A percentile compares a stretch with the other conserved stretches of the same genome.
phyloP scores from a whole-genome alignment of 2,113 vertebrate genomes.

The Anguilla japonica region DNA sequence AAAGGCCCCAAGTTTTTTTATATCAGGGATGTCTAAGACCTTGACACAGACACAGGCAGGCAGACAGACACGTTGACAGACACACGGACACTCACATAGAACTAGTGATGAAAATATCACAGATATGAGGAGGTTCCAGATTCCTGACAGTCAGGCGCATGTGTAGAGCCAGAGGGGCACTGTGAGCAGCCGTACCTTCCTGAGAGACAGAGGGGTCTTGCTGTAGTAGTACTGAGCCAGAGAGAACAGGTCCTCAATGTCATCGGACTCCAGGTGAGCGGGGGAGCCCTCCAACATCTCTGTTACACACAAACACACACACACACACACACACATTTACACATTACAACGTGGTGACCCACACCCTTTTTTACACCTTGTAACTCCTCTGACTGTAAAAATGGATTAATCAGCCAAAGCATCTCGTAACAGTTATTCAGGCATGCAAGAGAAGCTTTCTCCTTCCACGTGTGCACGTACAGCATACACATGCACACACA shows the following conservation, averaged over 20 bases:
- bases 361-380: too few relatives aligned
- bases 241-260: slow-evolving; percentile 93
- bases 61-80: slow-evolving; percentile 2
- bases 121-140: neutral
- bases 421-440: too few relatives aligned
- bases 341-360: neutral
- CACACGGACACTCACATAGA: neutral
- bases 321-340: neutral
- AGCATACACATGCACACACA: neutral
- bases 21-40: too few relatives aligned
- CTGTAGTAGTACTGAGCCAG: slow-evolving; percentile 96
- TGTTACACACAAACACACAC: slow-evolving; percentile 48
- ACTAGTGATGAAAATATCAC: neutral
- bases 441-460: too few relatives aligned
- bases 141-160: neutral
- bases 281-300: slow-evolving; percentile 87
- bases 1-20: too few relatives aligned
- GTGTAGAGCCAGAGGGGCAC: neutral
- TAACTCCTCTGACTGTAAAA: too few relatives aligned
- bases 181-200: slow-evolving; percentile 76
- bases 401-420: too few relatives aligned
- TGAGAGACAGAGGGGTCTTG: slow-evolving; percentile 93
- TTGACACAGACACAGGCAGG: neutral
- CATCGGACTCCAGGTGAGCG: slow-evolving; percentile 82
- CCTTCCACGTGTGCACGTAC: too few relatives aligned